These are phyloP conservation scores for Bucorvus abyssinicus DNA, from an alignment of 2,797 vertebrate genomes.

Conservation along the genomic window DNA sequence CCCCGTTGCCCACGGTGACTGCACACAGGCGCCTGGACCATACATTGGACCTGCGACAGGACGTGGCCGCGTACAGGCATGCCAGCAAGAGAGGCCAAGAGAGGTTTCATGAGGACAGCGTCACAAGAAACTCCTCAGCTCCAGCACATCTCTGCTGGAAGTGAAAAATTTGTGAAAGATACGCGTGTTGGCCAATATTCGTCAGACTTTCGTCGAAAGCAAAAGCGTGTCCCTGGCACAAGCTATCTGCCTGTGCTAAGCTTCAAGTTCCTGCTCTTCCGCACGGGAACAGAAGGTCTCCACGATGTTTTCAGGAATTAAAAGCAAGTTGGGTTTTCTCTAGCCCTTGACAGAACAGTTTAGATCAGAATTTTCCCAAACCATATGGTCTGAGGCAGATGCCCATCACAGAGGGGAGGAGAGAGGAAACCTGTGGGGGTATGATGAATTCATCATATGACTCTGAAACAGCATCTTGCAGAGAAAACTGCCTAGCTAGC, in stretches of 20 bases:
- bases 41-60: not conserved
- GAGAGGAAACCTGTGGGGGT: not conserved
- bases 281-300: not conserved
- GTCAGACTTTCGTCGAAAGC: conserved; percentile 56
- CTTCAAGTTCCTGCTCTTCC: not conserved
- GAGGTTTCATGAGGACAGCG: conserved; percentile 38
- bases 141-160: conserved; percentile 16
- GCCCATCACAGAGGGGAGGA: conserved; percentile 13
- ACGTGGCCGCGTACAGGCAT: fast-evolving
- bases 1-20: fast-evolving
- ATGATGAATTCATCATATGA: not conserved
- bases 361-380: not conserved
- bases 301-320: conserved; percentile 9
- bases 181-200: not conserved
- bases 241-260: not conserved
- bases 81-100: not conserved
- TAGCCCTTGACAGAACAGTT: not conserved
- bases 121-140: not conserved
- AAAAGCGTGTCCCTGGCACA: conserved; percentile 48
- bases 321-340: not conserved
- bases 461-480: not conserved
- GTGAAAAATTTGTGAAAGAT: conserved; percentile 9
- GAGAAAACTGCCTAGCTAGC: not conserved
- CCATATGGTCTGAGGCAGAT: conserved; percentile 30
- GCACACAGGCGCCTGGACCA: not conserved